Base-by-base conservation (phyloP, 2,113 vertebrate species). In the Aythya baeri region DNA sequence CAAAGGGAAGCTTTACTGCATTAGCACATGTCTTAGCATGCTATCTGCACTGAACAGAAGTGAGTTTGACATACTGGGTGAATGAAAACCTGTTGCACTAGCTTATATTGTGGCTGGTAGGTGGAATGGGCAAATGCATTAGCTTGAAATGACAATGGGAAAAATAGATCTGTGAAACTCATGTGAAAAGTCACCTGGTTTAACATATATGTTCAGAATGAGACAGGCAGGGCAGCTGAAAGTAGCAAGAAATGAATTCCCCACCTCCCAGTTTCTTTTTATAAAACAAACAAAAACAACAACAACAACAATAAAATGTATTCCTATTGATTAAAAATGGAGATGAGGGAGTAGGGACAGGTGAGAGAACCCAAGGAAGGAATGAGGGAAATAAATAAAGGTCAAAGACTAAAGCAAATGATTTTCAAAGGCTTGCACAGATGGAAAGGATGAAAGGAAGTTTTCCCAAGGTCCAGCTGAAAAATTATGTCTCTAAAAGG, bases 1-100 rank as follows among this genome's bases (percentile, higher is more conserved):
- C 34, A 91, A 86, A 82, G 54, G 29, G 94, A 93, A 96, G 70
- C 80, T 70, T 79, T 70, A 34, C 62, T 93, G 70, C 61, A 73
- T 82, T 91, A 91, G 26, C 34, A 65, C 58, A 78, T n/a, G 29
- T 49, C 49, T 86, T 81, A 81, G 20, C 70, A 57, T 26, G 43
- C 12, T 82, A 11, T 82, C 70, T 84, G 57, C 25, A 26, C 52
- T 67, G 80, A 80, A 18, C 43, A 79, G 54, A 54, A 88, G 16
- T 17, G 31, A 55, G 11, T 49, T 20, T 91, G 83, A 72, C 46
- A 38, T 91, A 29, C 26, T 6, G 36, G 15, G 7, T 36, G 38
- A 80, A 32, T 9, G 58, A 86, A 94, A 93, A 84, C 20, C 17
- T 49, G 49, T 17, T 32, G 25, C 43, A 54, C 7, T 2, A 29